Evolutionary conservation across 2,888 invertebrate species (phyloP), one percentile per base, ranked within the genome.

Genomic region (Drosophila borborema): DNA sequence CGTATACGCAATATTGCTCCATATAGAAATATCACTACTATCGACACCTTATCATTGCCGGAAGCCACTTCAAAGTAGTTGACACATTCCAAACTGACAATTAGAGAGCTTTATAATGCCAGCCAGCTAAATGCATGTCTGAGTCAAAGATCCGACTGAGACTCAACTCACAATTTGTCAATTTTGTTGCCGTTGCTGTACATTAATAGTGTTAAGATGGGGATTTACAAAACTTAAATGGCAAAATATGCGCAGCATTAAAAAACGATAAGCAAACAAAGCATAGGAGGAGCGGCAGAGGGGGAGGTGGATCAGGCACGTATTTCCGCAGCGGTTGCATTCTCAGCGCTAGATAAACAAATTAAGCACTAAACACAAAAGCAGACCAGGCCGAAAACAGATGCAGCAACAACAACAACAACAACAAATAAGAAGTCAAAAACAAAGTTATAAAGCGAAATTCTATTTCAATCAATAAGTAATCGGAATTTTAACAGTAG

Each of bases 321-420:
- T 82, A 85, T 82, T 82, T 83, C 81, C 86, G 83, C 86, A 85
- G 82, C 67, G 74, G 81, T 78, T 85, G 86, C 83, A 80, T 67
- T 83, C 79, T 72, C 80, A 46, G 48, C 67, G 46, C 23, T 67
- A 78, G 85, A 83, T 81, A 84, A 86, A 81, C 79, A 81, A 86
- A 83, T 83, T 81, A 74, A 81, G 79, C 76, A 79, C 72, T 79
- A 67, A 70, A 64, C 59, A 73, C 66, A 69, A 71, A 77, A 61
- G 66, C 60, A 74, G 69, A 62, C 48, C 63, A 58, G 58, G 59
- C 62, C 66, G 45, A 70, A 72, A 74, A 64, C 54, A 63, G 46
- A 60, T 72, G 58, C 45, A 40, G 38, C 31, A 64, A 12, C 28
- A 60, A 54, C 46, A 58, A 34, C 63, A 12, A 58, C 31, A 64